phyloP scores from a whole-genome alignment of 2,888 invertebrate genomes.

The Calameuta filiformis region DNA sequence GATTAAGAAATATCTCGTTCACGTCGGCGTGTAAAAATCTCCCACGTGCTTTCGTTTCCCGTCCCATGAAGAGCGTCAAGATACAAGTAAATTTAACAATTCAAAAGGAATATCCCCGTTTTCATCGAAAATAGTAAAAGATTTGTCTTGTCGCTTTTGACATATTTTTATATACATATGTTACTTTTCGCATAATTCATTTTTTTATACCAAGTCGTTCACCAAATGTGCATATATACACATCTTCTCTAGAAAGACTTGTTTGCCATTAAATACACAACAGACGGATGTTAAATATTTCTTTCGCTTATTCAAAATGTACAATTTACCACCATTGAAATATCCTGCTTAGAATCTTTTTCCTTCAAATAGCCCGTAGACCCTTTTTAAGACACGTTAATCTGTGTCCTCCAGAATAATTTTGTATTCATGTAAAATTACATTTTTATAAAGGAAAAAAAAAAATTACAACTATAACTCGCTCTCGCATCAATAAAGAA shows the following conservation, averaged over 20 bases:
- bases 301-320: background rate
- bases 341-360: background rate
- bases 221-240: background rate
- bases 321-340: background rate
- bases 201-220: background rate
- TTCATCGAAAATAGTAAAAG: background rate
- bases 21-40: background rate
- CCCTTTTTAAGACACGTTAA: too few species aligned
- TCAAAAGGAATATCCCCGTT: background rate
- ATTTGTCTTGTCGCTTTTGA: background rate
- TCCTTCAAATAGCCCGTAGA: background rate
- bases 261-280: too few species aligned
- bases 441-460: background rate
- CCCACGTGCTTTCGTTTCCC: background rate
- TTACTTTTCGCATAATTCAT: background rate
- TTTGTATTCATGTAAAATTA: constrained; percentile 17
- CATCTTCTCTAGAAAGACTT: background rate
- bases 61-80: background rate
- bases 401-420: background rate
- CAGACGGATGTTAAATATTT: background rate
- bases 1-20: background rate
- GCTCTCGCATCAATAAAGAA: background rate
- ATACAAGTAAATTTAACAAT: background rate
- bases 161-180: background rate
- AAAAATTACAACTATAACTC: background rate